Evolutionary conservation across 2,888 invertebrate genomes (phyloP), one percentile per base, ranked within the genome.

Genomic region (Stegophylla sp.): DNA sequence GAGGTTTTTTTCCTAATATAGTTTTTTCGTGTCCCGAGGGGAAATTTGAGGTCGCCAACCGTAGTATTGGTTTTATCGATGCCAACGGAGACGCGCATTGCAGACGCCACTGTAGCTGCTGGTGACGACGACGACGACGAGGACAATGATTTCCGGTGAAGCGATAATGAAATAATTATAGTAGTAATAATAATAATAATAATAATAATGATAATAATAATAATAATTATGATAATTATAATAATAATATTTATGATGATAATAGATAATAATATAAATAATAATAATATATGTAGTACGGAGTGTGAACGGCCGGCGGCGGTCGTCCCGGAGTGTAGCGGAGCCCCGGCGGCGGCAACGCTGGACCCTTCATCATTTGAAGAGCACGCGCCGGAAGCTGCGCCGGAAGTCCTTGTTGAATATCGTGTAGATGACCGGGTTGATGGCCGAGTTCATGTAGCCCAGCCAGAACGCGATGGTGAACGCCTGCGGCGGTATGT

Each of bases 321-420:
- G 20, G 41, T 5, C 17, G 43, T 1, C 59, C 15, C 1, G 17
- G 5, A 34, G 20, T 3, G 41, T n/a, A 12, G 7, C 45, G 23
- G 43, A n/a, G 4, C 12, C n/a, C 5, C 2, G 66, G 17, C 23
- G 15, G 17, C 26, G 67, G 9, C 53, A n/a, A 3, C 53, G 53
- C 45, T 23, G 63, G 9, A 9, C 3, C 10, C 13, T 9, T 56
- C 9, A 28, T 83, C 74, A 95, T 92, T 96, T 96, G 88, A 95
- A 97, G 87, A 98, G 90, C 88, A 98, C 97, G 87, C 96, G 92
- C 84, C 96, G 91, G 87, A 98, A 98, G 83, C 97, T 97, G 86
- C 95, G 91, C 84, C 97, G 91, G 88, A 98, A 98, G 90, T 98
- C 97, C 89, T 97, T 95, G 88, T 97, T 97, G 88, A 97, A 97